Evolutionary conservation across 2,888 invertebrate species (phyloP).

Genomic region (Synergus itoensis): DNA sequence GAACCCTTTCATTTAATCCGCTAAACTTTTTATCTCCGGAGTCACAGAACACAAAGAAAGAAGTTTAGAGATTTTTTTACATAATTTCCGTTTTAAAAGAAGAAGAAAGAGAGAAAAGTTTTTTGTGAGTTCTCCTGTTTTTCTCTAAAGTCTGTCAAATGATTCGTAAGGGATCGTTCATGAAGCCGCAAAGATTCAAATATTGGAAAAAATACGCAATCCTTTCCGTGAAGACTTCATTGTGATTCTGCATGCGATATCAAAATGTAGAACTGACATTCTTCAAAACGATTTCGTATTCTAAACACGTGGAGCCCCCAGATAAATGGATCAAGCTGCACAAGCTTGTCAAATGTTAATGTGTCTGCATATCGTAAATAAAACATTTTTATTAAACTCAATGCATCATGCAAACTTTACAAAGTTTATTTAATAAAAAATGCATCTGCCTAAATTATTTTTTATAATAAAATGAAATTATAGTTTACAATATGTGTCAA

Average conservation of each 20-base stretch:
- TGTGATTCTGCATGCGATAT: slow-evolving; percentile 25
- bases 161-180: slow-evolving; percentile 15
- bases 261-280: slow-evolving; percentile 5
- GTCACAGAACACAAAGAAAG: neutral
- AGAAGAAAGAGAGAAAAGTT: slow-evolving; percentile 15
- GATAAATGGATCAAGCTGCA: slow-evolving; percentile 20
- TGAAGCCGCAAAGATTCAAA: slow-evolving; percentile 16
- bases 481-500: neutral
- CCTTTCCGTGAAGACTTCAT: slow-evolving; percentile 12
- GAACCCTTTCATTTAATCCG: neutral
- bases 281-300: slow-evolving; percentile 23
- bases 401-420: neutral
- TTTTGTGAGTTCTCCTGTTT: slow-evolving; percentile 3
- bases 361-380: neutral
- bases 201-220: slow-evolving; percentile 33
- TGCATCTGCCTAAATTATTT: neutral
- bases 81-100: neutral
- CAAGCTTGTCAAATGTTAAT: neutral
- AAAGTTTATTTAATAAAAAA: neutral
- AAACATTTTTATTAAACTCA: neutral
- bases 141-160: slow-evolving; percentile 27
- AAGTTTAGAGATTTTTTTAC: neutral
- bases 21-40: neutral
- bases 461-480: no score
- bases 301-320: neutral